Evolutionary conservation across 2,797 vertebrate species (phyloP), one percentile per base, ranked within the genome.

Genomic region (Coendou prehensilis): DNA sequence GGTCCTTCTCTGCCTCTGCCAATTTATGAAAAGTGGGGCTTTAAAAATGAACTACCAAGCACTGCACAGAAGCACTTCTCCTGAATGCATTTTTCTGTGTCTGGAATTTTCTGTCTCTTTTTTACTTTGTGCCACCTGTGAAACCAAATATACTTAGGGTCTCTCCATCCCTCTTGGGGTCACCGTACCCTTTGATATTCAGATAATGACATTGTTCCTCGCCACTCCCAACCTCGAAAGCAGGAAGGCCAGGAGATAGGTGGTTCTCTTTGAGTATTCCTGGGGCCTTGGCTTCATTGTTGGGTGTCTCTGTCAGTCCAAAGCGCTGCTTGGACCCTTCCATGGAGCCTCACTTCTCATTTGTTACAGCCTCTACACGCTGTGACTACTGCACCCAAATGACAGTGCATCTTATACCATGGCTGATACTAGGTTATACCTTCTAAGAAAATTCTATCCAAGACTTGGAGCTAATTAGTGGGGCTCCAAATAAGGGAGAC

Each of bases 1-100:
- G 91, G 96, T 80, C 96, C 91, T 96, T 91, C 96, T 90, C 85
- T 97, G 95, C 96, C 95, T 96, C 95, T 92, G 94, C 96, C 93
- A 71, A 23, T 90, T 87, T 93, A 94, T 96, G 94, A 92, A 86
- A 92, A 95, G 81, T 14, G 87, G 47, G 63, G 50, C 95, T 97
- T 95, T 91, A 93, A 89, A 96, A 93, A 61, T 52, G 63, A 92
- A 88, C 67, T 1, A 9, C 87, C 9, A 6, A 69, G 81, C 23
- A 2, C 76, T 63, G 67, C 94, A 87, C 78, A 92, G 89, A 95
- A 0, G 5, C 2, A 0, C 47, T 92, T 88, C 82, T 81, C 63
- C 86, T 57, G 56, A 86, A 89, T 45, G 76, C 30, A 82, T 80
- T 52, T 52, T 52, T 28, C 33, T 79, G 56, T 45, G 64, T 88